Percentiles rank a stretch among this genome's conserved stretches.
phyloP scores from a whole-genome alignment of 2,888 invertebrate species.

The Sabellastarte sp. region DNA sequence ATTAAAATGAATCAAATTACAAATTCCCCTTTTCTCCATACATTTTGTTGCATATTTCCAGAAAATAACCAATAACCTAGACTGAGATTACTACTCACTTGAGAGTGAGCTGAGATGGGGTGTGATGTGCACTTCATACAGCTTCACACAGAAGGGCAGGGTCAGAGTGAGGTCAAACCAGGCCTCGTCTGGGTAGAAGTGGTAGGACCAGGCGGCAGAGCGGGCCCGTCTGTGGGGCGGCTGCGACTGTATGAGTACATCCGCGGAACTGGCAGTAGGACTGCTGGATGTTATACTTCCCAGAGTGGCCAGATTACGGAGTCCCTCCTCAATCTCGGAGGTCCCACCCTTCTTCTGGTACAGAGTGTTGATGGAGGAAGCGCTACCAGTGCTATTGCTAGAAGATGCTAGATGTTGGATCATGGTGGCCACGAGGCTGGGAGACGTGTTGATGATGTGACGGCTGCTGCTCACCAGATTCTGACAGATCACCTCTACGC shows the following conservation, averaged over 20 bases:
- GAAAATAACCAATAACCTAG: too few relatives aligned
- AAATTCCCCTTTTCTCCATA: too few relatives aligned
- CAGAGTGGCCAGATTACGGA: constrained; percentile 86
- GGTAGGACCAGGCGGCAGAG: constrained; percentile 93
- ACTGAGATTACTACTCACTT: too few relatives aligned
- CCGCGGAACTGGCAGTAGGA: constrained; percentile 84
- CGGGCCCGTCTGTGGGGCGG: constrained; percentile 81
- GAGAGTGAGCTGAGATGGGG: constrained; percentile 56
- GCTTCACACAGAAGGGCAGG: constrained; percentile 82
- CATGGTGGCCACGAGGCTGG: constrained; percentile 69
- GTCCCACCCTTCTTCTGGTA: too few relatives aligned
- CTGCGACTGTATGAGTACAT: constrained; percentile 79
- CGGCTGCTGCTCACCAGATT: constrained; percentile 76
- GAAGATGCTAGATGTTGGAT: constrained; percentile 66
- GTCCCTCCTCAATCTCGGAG: constrained; percentile 70
- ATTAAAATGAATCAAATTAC: too few relatives aligned
- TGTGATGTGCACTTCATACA: constrained; percentile 74
- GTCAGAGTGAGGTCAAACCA: constrained; percentile 84
- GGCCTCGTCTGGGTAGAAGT: constrained; percentile 84
- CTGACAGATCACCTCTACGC: constrained; percentile 66
- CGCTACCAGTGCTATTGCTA: constrained; percentile 11
- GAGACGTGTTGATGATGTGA: constrained; percentile 71
- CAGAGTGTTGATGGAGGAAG: too few relatives aligned
- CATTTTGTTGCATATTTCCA: too few relatives aligned
- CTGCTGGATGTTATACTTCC: constrained; percentile 77